phyloP scores from a whole-genome alignment of 2,888 invertebrate genomes.

The Plebejus argus region DNA sequence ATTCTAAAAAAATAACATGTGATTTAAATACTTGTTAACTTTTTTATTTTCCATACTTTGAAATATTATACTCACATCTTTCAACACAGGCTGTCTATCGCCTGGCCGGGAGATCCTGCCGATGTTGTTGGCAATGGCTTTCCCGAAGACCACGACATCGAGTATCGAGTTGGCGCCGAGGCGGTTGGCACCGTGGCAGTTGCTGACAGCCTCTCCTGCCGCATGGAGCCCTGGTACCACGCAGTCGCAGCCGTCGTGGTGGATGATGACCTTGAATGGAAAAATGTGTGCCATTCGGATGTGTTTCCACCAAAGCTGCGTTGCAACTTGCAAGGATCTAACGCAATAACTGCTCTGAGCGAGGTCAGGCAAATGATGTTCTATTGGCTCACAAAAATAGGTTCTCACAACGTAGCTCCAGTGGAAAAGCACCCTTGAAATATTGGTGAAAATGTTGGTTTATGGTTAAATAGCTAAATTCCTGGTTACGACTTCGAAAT shows the following conservation, averaged over 20 bases:
- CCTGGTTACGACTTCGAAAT: background rate
- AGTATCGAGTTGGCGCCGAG: conserved; percentile 98
- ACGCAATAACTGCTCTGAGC: too few species aligned
- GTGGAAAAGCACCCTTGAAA: too few species aligned
- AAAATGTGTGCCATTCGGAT: background rate
- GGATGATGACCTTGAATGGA: conserved; percentile 77
- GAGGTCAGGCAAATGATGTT: too few species aligned
- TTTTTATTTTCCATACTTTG: conserved; percentile 23
- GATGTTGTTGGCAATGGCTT: conserved; percentile 94
- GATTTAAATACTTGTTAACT: background rate
- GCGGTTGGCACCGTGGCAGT: conserved; percentile 98
- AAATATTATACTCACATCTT: conserved; percentile 77
- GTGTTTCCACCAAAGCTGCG: too few species aligned
- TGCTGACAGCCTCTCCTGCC: conserved; percentile 95
- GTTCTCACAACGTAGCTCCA: too few species aligned
- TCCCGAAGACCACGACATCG: conserved; percentile 98
- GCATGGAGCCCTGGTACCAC: conserved; percentile 94
- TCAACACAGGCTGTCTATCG: conserved; percentile 85
- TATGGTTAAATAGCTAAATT: background rate
- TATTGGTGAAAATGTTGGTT: too few species aligned
- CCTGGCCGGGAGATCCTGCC: conserved; percentile 90
- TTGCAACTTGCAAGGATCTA: too few species aligned
- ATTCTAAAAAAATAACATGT: conserved; percentile 73
- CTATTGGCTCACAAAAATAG: too few species aligned
- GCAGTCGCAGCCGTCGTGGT: conserved; percentile 80